Evolutionary conservation across 2,113 vertebrate genomes (phyloP).

Genomic region (Sebastes schlegelii): DNA sequence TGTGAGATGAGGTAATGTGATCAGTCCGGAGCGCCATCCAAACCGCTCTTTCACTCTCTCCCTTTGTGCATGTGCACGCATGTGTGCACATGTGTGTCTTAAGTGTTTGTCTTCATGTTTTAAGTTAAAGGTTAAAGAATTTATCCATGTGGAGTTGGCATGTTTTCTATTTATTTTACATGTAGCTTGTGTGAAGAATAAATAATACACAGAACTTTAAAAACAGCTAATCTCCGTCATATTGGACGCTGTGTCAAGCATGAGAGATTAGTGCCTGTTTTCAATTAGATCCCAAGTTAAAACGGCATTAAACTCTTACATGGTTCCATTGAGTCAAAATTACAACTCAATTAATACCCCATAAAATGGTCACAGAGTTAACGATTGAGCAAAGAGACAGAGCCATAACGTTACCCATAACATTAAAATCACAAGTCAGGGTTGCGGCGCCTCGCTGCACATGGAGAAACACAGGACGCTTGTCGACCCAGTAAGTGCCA

Average conservation of each 20-base stretch:
- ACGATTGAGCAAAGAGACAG: conserved; percentile 79
- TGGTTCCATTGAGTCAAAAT: conserved; percentile 83
- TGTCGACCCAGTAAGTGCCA: conserved; percentile 76
- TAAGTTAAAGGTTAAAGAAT: conserved; percentile 15
- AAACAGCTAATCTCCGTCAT: conserved; percentile 31
- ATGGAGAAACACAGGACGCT: conserved; percentile 62
- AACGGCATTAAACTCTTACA: conserved; percentile 78
- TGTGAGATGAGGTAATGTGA: conserved; percentile 86
- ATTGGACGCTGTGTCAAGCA: conserved; percentile 41
- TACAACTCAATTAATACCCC: conserved; percentile 85
- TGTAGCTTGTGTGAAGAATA: conserved; percentile 8
- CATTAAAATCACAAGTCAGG: conserved; percentile 76
- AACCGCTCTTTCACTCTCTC: conserved; percentile 46
- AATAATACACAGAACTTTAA: conserved; percentile 12
- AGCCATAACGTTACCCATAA: conserved; percentile 80
- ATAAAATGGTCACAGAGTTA: conserved; percentile 83
- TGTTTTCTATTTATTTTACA: conserved; percentile 8
- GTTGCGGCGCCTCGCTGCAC: conserved; percentile 72
- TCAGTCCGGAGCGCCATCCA: conserved; percentile 73
- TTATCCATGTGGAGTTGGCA: neutral
- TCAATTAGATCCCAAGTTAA: conserved; percentile 81
- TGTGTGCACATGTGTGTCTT: conserved; percentile 31
- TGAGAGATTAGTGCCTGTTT: conserved; percentile 71
- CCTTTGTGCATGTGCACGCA: conserved; percentile 39
- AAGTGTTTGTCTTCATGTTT: conserved; percentile 36